Evolutionary conservation across 2,888 invertebrate genomes (phyloP).

Genomic region (Camponotus fellah): DNA sequence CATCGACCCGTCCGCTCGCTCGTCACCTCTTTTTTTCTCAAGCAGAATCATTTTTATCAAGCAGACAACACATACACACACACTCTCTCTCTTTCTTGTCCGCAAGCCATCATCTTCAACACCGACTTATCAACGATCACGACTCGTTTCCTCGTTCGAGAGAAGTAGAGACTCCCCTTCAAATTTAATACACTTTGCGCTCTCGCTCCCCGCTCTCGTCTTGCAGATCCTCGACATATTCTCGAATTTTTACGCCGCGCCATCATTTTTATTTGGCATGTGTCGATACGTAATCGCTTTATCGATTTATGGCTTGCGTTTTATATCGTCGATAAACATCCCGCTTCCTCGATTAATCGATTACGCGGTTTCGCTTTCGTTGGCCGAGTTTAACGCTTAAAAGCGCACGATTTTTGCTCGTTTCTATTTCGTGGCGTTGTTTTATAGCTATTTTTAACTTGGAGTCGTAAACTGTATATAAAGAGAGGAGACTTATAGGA

Average conservation of each 20-base stretch:
- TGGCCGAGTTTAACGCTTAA: slow-evolving; percentile 23
- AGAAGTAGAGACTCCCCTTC: slow-evolving; percentile 54
- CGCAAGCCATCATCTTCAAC: slow-evolving; percentile 39
- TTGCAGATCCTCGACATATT: slow-evolving; percentile 23
- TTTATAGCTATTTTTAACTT: slow-evolving; percentile 31
- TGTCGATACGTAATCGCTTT: slow-evolving; percentile 48
- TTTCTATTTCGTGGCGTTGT: slow-evolving; percentile 4
- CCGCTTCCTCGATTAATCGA: slow-evolving; percentile 43
- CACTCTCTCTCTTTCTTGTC: slow-evolving; percentile 14
- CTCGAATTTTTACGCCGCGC: slow-evolving; percentile 48
- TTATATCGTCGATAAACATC: slow-evolving; percentile 49
- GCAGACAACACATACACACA: slow-evolving; percentile 20
- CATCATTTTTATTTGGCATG: slow-evolving; percentile 51
- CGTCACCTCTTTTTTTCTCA: slow-evolving; percentile 42
- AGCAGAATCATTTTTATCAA: slow-evolving; percentile 62
- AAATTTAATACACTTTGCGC: slow-evolving; percentile 44
- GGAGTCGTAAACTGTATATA: slow-evolving; percentile 11
- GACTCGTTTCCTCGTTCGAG: slow-evolving; percentile 28
- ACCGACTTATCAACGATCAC: slow-evolving; percentile 43
- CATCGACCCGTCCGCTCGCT: slow-evolving; percentile 66
- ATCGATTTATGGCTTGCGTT: slow-evolving; percentile 52
- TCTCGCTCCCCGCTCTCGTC: slow-evolving; percentile 3
- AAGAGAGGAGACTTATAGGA: background rate
- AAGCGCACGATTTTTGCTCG: slow-evolving; percentile 32
- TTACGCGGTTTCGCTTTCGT: slow-evolving; percentile 41